Conservation (phyloP, 2,888 invertebrate species). For the Cerceris ruficornis region DNA sequence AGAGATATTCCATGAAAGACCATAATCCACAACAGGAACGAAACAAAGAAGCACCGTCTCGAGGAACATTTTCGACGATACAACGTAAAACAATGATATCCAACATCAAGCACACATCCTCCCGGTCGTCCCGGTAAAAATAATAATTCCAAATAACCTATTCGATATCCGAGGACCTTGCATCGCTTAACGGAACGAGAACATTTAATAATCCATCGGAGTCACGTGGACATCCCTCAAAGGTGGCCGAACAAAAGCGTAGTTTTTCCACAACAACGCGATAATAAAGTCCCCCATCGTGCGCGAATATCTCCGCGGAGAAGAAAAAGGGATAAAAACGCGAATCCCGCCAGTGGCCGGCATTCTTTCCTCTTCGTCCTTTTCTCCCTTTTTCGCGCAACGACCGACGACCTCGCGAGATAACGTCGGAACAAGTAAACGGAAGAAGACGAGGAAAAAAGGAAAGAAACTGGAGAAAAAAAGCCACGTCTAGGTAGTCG, state of each 20-base stretch:
- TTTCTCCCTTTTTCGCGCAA: constrained; percentile 55
- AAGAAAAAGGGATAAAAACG: constrained; percentile 36
- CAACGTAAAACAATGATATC: too few species aligned
- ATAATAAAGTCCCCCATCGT: constrained; percentile 52
- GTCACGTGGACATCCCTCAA: constrained; percentile 18
- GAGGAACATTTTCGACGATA: too few species aligned
- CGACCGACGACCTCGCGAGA: constrained; percentile 60
- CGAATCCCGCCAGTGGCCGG: constrained; percentile 16
- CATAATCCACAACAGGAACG: too few species aligned
- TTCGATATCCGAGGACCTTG: too few species aligned
- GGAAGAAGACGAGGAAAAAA: constrained; percentile 24
- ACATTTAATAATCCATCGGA: constrained; percentile 47
- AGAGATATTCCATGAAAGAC: too few species aligned
- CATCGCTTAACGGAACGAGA: too few species aligned
- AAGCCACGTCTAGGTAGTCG: constrained; percentile 43
- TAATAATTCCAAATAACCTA: too few species aligned
- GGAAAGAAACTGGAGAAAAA: constrained; percentile 25
- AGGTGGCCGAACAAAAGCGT: constrained; percentile 36
- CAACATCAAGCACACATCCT: too few species aligned
- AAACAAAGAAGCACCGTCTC: too few species aligned
- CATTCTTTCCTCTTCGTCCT: constrained; percentile 16
- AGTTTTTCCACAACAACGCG: constrained; percentile 42
- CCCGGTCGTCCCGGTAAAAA: too few species aligned
- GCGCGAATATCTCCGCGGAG: constrained; percentile 33
- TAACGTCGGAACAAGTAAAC: constrained; percentile 44